Base-by-base conservation (phyloP, 64 coral and sea anemone genomes). In the Trachythela sp. region DNA sequence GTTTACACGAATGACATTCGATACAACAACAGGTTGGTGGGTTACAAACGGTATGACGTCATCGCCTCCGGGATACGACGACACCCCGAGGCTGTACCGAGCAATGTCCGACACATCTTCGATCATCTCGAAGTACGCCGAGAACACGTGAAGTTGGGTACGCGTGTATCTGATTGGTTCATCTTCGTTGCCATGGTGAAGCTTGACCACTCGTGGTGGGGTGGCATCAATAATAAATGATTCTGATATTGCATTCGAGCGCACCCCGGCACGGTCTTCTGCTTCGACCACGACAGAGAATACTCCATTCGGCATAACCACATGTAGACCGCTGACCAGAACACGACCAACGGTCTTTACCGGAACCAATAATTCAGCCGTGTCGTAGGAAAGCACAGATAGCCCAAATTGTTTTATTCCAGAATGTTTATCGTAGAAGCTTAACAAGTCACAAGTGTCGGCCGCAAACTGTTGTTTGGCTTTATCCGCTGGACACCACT, bases 181-280 rank as follows among this genome's bases (percentile, higher is more conserved):
- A 24, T 91, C 85, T 48, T 75, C 83, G 39, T 92, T 51, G 2
- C 96, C 96, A 75, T 99, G 96, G 35, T 99, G 96, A 22, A 99
- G 76, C 24, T 85, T 83, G 7, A 37, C 86, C 34, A 95, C 40
- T 48, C 33, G 40, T 35, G 93, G 93, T 35, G 96, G 96, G 14
- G 86, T 95, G 75, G 88, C 91, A 87, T 99, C 96, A n/a, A 99
- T 89, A 77, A 99, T 99, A 30, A 99, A 95, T n/a, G 96, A 91
- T 54, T 95, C 94, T 30, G 93, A 95, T 9, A 93, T 75, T 0
- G 91, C 89, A 20, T 59, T 84, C 26, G 93, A 31, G 37, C 48
- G 85, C 75, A 84, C 50, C 38, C 96, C 96, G 8, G 96, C 96
- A 84, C 86, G 94, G 77, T 99, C 96, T 9, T 42, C 94, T 10